phyloP scores from a whole-genome alignment of 2,888 invertebrate species.

The Caenorhabditis angaria region DNA sequence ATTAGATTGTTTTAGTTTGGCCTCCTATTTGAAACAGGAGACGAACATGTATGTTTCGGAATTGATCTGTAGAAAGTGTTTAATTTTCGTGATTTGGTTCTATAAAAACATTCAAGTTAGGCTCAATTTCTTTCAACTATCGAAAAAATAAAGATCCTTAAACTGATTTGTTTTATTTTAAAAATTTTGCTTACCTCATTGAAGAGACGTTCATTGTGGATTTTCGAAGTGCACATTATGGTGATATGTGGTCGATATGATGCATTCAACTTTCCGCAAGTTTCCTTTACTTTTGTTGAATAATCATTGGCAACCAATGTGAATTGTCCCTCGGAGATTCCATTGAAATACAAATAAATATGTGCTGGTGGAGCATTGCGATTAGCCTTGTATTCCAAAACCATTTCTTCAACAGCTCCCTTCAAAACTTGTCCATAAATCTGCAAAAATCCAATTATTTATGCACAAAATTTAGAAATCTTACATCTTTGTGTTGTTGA shows the following conservation, averaged over 20 bases:
- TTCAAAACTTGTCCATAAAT: conserved; percentile 5
- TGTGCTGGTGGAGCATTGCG: neutral
- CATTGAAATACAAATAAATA: conserved; percentile 28
- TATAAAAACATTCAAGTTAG: no score
- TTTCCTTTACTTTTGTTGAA: neutral
- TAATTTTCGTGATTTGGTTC: no score
- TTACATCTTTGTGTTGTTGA: neutral
- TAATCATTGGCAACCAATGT: conserved; percentile 10
- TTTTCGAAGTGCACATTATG: neutral
- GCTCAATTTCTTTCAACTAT: neutral
- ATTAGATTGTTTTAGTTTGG: no score
- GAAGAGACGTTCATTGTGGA: neutral
- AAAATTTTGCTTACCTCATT: conserved; percentile 2
- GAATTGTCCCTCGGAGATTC: conserved; percentile 27
- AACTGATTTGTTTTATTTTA: no score
- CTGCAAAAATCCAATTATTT: no score
- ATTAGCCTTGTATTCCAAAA: neutral
- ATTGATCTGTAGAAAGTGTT: no score
- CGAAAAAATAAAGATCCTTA: no score
- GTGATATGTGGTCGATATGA: neutral
- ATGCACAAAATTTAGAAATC: neutral
- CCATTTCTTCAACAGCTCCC: conserved; percentile 6
- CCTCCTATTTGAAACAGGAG: no score
- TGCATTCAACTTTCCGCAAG: neutral
- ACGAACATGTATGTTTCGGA: no score